phyloP scores from a whole-genome alignment of 2,888 invertebrate species.

The Leucania comma region DNA sequence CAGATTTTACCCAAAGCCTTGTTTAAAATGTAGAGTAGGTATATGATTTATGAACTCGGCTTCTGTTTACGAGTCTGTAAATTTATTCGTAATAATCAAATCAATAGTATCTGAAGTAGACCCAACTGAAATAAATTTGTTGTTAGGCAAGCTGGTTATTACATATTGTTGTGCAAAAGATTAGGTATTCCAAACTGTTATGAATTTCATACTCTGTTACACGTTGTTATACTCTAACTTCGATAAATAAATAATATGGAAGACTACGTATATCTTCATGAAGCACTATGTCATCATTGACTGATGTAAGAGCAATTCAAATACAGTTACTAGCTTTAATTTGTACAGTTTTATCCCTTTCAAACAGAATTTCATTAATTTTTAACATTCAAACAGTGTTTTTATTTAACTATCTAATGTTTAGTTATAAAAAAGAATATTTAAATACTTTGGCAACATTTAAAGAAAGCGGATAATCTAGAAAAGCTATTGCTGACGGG shows the following conservation, averaged over 20 bases:
- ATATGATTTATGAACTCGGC: background rate
- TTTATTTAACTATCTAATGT: background rate
- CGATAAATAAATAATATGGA: constrained; percentile 3
- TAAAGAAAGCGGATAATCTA: too few relatives aligned
- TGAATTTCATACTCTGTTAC: background rate
- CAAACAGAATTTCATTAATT: background rate
- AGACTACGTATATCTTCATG: background rate
- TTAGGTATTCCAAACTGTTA: background rate
- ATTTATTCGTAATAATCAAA: background rate
- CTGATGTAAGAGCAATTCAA: background rate
- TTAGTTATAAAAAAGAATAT: too few relatives aligned
- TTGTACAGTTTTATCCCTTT: background rate
- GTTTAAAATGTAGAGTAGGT: too few relatives aligned
- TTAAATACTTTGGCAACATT: too few relatives aligned
- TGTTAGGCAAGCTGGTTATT: constrained; percentile 35
- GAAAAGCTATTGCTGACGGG: too few relatives aligned
- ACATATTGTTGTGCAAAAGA: constrained; percentile 33
- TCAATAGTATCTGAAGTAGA: background rate
- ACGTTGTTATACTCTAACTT: constrained; percentile 22
- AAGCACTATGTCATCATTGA: background rate
- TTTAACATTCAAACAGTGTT: too few relatives aligned
- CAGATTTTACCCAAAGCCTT: background rate
- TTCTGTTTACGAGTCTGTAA: constrained; percentile 14
- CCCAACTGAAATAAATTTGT: constrained; percentile 32
- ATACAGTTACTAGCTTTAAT: background rate